These are phyloP conservation scores for Dolomedes plantarius DNA, from an alignment of 2,888 invertebrate species.

Conservation along the genomic window DNA sequence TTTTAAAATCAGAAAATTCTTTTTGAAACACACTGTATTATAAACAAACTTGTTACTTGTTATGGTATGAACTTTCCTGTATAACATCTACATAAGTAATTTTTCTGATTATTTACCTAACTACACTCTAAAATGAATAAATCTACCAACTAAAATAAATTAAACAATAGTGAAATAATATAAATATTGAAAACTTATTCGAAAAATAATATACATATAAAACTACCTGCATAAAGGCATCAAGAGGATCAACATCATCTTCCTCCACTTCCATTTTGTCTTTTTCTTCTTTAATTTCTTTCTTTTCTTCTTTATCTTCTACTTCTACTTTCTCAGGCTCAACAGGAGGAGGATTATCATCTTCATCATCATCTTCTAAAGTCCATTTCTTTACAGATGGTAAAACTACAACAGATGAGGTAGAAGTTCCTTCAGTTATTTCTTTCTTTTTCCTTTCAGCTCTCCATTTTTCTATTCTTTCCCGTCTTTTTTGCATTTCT, in stretches of 20 bases:
- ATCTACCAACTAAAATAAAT: too few species aligned
- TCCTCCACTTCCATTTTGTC: constrained; percentile 78
- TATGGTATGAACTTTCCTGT: too few species aligned
- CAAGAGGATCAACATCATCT: constrained; percentile 95
- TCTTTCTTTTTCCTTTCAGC: constrained; percentile 90
- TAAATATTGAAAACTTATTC: too few species aligned
- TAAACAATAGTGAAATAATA: too few species aligned
- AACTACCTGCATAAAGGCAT: constrained; percentile 97
- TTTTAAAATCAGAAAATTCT: too few species aligned
- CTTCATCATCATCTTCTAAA: constrained; percentile 89
- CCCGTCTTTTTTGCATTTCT: constrained; percentile 96
- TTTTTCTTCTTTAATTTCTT: constrained; percentile 73
- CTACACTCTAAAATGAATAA: too few species aligned
- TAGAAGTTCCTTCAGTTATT: constrained; percentile 83
- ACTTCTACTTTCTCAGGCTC: constrained; percentile 76
- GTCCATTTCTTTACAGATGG: constrained; percentile 71
- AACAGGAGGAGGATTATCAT: constrained; percentile 82
- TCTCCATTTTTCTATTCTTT: constrained; percentile 96
- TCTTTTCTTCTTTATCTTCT: constrained; percentile 52
- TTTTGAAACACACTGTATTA: too few species aligned
- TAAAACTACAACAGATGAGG: constrained; percentile 72
- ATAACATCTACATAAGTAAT: too few species aligned
- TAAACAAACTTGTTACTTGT: too few species aligned
- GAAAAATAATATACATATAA: too few species aligned
- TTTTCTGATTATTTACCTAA: too few species aligned